These are phyloP conservation scores for Ochlodes sylvanus DNA, from an alignment of 2,888 invertebrate species.

Conservation along the genomic window DNA sequence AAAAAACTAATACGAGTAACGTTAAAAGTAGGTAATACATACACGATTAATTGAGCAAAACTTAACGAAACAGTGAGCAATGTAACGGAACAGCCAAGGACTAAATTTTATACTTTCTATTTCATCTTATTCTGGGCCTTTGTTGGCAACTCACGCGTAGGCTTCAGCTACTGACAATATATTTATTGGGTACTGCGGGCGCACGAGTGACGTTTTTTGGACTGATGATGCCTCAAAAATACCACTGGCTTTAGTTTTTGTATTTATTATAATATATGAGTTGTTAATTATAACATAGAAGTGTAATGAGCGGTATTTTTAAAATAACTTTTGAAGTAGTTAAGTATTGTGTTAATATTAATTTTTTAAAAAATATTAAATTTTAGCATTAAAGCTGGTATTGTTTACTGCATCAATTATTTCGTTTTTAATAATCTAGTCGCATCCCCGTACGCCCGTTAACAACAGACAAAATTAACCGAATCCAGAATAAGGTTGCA, in stretches of 20 bases:
- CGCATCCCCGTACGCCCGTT: neutral
- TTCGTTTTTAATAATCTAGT: too few relatives aligned
- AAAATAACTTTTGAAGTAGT: neutral
- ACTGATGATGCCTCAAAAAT: too few relatives aligned
- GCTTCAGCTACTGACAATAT: constrained; percentile 3
- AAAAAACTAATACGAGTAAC: constrained; percentile 65
- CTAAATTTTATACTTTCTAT: constrained; percentile 35
- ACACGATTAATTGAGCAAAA: constrained; percentile 81
- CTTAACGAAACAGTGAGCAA: constrained; percentile 83
- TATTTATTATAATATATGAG: too few relatives aligned
- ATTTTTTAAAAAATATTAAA: neutral
- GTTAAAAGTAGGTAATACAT: constrained; percentile 66
- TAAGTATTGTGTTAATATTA: neutral
- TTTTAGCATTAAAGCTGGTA: too few relatives aligned
- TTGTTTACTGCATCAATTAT: too few relatives aligned
- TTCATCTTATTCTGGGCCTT: constrained; percentile 42
- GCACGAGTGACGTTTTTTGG: neutral
- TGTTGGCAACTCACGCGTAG: constrained; percentile 9
- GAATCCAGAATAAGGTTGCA: constrained; percentile 18
- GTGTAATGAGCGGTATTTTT: neutral
- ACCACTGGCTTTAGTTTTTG: too few relatives aligned
- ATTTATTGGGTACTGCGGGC: constrained; percentile 1
- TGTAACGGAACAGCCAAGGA: constrained; percentile 63
- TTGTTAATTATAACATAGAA: too few relatives aligned
- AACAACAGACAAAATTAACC: constrained; percentile 8